Evolutionary conservation across 2,113 vertebrate species (phyloP), one percentile per base, ranked within the genome.

Genomic region (Callopanchax toddi): DNA sequence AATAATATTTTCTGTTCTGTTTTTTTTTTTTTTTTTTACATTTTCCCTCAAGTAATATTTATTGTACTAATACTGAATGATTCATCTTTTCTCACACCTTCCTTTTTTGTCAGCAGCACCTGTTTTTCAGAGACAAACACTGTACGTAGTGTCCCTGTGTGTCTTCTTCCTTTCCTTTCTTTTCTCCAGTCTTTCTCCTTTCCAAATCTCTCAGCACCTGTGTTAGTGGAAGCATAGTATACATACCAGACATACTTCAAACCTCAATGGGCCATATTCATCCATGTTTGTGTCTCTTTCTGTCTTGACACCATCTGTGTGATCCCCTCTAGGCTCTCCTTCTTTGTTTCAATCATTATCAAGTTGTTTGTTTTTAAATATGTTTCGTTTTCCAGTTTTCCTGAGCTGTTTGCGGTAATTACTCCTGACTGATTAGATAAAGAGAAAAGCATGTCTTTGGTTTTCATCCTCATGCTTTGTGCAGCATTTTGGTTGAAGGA

Each of bases 201-300:
- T 59, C 56, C 60, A 57, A 26, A 43, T 57, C 69, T 81, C 74
- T 84, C 74, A 67, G 67, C 85, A 89, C 86, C 88, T 87, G 87
- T 89, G 85, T 86, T 86, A 87, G 82, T 86, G 75, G 84, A 87
- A 82, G 84, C 85, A 80, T 89, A 83, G 68, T 85, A 74, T 66
- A 76, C 87, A 90, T 89, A 86, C 88, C 87, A 86, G 83, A 86
- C 85, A 89, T 89, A 87, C 60, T 72, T 90, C 54, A 58, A 69
- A 51, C 68, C 86, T 89, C 85, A 85, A 84, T 86, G 80, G 83
- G 67, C 82, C 79, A 82, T 85, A 86, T 87, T 86, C 79, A 78
- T 82, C 61, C 61, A 17, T 23, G 54, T 69, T 21, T 74, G 57
- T 64, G 43, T 22, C 20, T 68, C 20, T 64, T 18, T 63, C 50